phyloP scores from a whole-genome alignment of 2,888 invertebrate genomes.

The Patella depressa region DNA sequence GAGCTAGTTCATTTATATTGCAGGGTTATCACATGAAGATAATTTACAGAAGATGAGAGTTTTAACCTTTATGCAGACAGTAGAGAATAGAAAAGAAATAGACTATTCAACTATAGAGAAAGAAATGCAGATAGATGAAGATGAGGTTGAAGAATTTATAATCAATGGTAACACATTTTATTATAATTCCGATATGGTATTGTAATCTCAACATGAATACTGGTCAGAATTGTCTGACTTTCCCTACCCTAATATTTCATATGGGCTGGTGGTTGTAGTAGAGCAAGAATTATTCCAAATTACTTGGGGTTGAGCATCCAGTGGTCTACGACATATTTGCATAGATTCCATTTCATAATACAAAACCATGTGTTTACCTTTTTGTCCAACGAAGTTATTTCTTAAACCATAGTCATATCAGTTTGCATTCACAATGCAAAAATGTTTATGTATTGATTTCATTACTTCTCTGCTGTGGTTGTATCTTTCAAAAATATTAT shows the following conservation, averaged over 20 bases:
- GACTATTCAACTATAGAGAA: constrained; percentile 89
- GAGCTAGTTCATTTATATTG: neutral
- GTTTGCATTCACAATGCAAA: too few relatives aligned
- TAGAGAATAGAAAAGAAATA: constrained; percentile 93
- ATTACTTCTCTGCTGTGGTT: too few relatives aligned
- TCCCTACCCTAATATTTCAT: neutral
- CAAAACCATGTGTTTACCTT: too few relatives aligned
- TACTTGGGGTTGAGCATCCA: neutral
- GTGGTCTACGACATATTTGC: too few relatives aligned
- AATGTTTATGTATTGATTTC: too few relatives aligned
- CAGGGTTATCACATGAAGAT: constrained; percentile 89
- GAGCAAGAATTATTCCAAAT: neutral
- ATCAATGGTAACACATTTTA: constrained; percentile 80
- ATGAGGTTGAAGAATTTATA: constrained; percentile 95
- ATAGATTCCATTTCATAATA: too few relatives aligned
- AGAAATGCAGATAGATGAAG: constrained; percentile 87
- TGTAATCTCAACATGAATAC: neutral
- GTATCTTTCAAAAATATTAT: too few relatives aligned
- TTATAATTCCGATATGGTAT: neutral
- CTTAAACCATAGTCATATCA: too few relatives aligned
- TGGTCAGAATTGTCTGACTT: neutral
- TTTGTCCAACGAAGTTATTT: too few relatives aligned
- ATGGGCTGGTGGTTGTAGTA: neutral
- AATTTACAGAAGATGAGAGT: constrained; percentile 97
- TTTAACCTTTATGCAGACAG: constrained; percentile 96